Evolutionary conservation across 2,113 vertebrate species (phyloP).

Genomic region (Aptenodytes patagonicus): DNA sequence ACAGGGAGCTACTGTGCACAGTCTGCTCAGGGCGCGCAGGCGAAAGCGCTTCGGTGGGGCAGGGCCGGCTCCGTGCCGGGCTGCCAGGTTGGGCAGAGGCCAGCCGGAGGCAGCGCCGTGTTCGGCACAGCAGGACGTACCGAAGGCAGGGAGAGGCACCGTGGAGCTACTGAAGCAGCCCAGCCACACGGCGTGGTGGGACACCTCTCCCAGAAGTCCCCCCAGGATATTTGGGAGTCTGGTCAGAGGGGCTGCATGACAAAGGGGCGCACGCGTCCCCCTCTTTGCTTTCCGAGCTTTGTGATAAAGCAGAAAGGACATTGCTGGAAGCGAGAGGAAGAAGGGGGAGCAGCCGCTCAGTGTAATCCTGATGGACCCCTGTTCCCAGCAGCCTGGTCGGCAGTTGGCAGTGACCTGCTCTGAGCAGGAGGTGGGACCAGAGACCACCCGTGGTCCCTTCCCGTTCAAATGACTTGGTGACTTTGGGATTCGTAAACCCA

Average conservation of each 20-base stretch:
- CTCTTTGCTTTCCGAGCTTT: not conserved
- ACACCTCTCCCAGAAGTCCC: not conserved
- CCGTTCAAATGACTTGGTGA: not conserved
- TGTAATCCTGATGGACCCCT: not conserved
- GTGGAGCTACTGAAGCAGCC: not conserved
- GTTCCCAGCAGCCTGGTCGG: not conserved
- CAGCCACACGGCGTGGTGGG: fast-evolving
- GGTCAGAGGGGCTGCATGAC: not conserved
- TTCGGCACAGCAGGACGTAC: not conserved
- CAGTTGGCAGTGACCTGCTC: not conserved
- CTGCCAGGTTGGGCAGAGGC: not conserved
- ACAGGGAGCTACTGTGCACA: not conserved
- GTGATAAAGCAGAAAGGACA: not conserved
- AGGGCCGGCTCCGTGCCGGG: not conserved
- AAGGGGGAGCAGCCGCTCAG: not conserved
- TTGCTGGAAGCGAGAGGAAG: not conserved
- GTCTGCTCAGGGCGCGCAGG: not conserved
- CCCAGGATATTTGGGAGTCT: not conserved
- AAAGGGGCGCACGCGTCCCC: fast-evolving
- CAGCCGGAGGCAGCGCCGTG: not conserved
- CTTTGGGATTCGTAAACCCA: not conserved
- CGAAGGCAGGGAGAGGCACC: not conserved
- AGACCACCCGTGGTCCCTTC: not conserved
- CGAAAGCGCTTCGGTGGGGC: fast-evolving
- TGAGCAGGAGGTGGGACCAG: not conserved